Base-by-base conservation (phyloP, 2,888 invertebrate species). In the Agrenia bidenticulata region DNA sequence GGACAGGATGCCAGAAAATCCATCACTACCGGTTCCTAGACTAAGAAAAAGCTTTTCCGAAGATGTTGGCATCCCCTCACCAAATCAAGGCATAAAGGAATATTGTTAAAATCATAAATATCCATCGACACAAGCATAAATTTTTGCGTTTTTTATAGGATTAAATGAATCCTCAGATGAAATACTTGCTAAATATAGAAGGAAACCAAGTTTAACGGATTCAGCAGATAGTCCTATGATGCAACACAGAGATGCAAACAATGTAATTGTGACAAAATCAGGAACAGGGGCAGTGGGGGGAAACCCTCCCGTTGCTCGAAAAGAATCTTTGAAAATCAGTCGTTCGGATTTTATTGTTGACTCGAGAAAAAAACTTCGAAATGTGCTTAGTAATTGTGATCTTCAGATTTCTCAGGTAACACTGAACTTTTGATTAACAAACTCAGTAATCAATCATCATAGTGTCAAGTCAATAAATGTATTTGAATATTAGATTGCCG, bases 151-250 rank as follows among this genome's bases (percentile, higher is more conserved):
- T n/a, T 62, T 37, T 27, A 51, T 55, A 60, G 73, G 61, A 15
- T 78, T 82, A 76, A 80, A 80, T 78, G 94, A 94, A 82, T 87
- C 87, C 39, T 88, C 90, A 0, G 95, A 96, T 78, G 94, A 96
- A 78, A 97, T 97, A 78, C 84, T 97, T 74, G 96, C 93, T 49
- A 97, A 96, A 81, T 97, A 97, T 81, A 84, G 95, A 2, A 85
- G 87, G 66, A 81, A 81, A 67, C 73, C 77, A 9, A 76, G 77
- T 45, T 65, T 76, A 7, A 67, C 76, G 2, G 73, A 63, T 39
- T 21, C 39, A 73, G 45, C 68, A 83, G 85, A 63, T 84, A 85
- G 69, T 17, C 64, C 68, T 23, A 19, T 61, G 39, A 24, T 42
- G 24, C 51, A 55, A 61, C 61, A 57, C 24, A 21, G 26, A 23